phyloP scores from a whole-genome alignment of 2,888 invertebrate species.

The Meiosimyza platycephala region DNA sequence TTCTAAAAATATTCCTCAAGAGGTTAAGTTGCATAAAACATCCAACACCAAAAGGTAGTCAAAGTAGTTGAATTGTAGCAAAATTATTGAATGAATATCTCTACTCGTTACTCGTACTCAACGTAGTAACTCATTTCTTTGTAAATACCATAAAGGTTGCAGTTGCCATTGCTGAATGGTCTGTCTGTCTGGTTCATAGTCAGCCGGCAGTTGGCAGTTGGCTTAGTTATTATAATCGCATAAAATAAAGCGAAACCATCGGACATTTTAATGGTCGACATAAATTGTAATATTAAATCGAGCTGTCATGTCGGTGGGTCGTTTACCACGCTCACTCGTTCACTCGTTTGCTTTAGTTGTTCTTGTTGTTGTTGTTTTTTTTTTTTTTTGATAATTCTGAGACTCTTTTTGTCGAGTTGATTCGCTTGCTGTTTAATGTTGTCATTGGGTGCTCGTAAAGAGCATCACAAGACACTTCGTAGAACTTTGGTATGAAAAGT shows the following conservation, averaged over 20 bases:
- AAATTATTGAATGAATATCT: too few relatives aligned
- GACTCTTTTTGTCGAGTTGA: background rate
- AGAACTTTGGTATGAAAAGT: conserved; percentile 25
- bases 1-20: too few relatives aligned
- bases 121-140: too few relatives aligned
- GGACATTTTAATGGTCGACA: conserved; percentile 58
- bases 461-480: conserved; percentile 21
- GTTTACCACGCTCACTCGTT: conserved; percentile 44
- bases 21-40: too few relatives aligned
- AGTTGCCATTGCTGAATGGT: background rate
- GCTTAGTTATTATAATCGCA: conserved; percentile 52
- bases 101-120: too few relatives aligned
- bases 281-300: conserved; percentile 60
- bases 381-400: too few relatives aligned
- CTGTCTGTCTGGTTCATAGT: background rate
- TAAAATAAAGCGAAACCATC: conserved; percentile 55
- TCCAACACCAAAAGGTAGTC: too few relatives aligned
- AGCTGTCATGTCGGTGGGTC: conserved; percentile 51
- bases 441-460: conserved; percentile 19
- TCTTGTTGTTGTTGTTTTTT: background rate
- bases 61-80: too few relatives aligned
- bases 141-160: background rate
- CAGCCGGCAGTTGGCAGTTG: background rate
- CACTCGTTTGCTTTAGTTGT: background rate
- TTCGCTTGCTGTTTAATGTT: conserved; percentile 22